Evolutionary conservation across 64 coral and sea anemone species (phyloP), one percentile per base, ranked within the genome.

Genomic region (Montipora foliosa): DNA sequence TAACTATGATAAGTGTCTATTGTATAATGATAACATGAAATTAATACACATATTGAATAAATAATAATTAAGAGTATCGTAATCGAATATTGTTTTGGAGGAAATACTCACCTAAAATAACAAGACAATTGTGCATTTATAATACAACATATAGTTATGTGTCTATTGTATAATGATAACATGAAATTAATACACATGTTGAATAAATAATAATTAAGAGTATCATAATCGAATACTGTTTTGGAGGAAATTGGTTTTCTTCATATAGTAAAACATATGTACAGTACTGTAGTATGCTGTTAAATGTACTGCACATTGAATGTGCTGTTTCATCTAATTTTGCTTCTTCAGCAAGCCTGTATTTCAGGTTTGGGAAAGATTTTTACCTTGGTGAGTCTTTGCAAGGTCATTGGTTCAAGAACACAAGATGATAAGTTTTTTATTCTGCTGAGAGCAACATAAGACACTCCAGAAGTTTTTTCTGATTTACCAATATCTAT

Each of bases 401-500:
- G 78, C 52, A 80, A 80, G 52, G 78, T 80, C 78, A 80, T 80
- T n/a, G n/a, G n/a, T n/a, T n/a, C n/a, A n/a, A 80, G 78, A 49
- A 80, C 78, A 78, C 78, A 80, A 80, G 44, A 80, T 80, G 78
- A 80, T 47, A 80, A 53, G 78, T 80, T 80, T 80, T 50, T 80
- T 47, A 80, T 53, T 80, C 78, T 80, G 46, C 78, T 80, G 78
- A 80, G 78, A 80, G 78, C 78, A 80, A 80, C 82, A 86, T 86
- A 86, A 61, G 82, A 67, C 9, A 86, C 14, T n/a, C 82, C 82
- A 67, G 82, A 1, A 25, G 82, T 67, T 67, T 25, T 86, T 37
- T 86, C 82, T 86, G 82, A 86, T 86, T 66, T 66, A 21, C 82
- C 82, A 67, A 86, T 86, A 67, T 86, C 53, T 20, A 86, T 70